phyloP scores from a whole-genome alignment of 2,113 vertebrate species.

The Pseudonaja textilis region DNA sequence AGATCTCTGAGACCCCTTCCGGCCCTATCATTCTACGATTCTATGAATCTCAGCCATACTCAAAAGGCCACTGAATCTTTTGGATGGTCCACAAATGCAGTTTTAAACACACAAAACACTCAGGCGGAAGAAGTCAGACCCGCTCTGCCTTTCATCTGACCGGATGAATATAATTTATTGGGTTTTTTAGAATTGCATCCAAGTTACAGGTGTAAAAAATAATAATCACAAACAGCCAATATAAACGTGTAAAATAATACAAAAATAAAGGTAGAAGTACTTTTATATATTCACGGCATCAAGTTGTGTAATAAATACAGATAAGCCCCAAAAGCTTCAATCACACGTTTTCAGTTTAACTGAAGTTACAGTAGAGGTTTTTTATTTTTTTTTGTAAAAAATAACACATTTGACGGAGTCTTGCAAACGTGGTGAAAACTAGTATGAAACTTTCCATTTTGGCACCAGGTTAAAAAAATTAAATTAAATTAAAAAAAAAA shows the following conservation, averaged over 20 bases:
- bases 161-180: constrained; percentile 74
- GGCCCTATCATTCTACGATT: background rate
- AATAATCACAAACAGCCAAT: constrained; percentile 73
- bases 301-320: constrained; percentile 89
- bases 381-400: constrained; percentile 73
- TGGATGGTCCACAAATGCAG: background rate
- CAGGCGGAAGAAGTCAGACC: background rate
- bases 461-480: constrained; percentile 80
- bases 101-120: background rate
- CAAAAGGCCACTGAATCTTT: background rate
- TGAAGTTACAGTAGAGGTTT: constrained; percentile 91
- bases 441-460: constrained; percentile 81
- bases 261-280: constrained; percentile 82
- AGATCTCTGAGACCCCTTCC: background rate
- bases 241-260: constrained; percentile 84
- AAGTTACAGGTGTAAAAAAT: constrained; percentile 76
- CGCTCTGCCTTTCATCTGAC: background rate
- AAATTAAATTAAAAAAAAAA: constrained; percentile 3
- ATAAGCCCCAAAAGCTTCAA: constrained; percentile 88
- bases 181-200: constrained; percentile 70
- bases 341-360: constrained; percentile 88
- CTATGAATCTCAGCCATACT: background rate
- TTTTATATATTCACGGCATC: constrained; percentile 80
- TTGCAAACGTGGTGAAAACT: constrained; percentile 77
- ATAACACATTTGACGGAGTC: constrained; percentile 67